Evolutionary conservation across 2,888 invertebrate genomes (phyloP).

Genomic region (Stenotaenia linearis): DNA sequence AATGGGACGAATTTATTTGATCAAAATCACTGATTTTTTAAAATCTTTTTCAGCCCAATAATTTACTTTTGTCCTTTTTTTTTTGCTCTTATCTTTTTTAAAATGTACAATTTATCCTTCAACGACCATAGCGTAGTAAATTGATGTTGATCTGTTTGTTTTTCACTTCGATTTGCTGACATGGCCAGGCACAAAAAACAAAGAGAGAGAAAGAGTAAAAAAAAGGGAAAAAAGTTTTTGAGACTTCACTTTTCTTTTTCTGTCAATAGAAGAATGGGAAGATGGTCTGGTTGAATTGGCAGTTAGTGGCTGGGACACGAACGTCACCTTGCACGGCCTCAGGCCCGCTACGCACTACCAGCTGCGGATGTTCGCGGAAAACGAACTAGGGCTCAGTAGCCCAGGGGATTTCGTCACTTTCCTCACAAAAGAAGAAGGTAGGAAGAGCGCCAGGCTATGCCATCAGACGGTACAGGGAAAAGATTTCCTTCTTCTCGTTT

Average conservation of each 20-base stretch:
- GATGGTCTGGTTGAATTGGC: slow-evolving; percentile 30
- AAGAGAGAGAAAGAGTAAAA: neutral
- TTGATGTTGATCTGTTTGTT: neutral
- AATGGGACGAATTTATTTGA: no score
- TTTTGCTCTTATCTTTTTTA: neutral
- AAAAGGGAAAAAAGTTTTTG: slow-evolving; percentile 35
- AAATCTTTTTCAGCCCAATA: no score
- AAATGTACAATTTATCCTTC: neutral
- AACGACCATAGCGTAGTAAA: neutral
- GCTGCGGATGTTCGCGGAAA: slow-evolving; percentile 45
- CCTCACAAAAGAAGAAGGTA: slow-evolving; percentile 46
- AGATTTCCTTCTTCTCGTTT: neutral
- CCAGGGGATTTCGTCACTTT: slow-evolving; percentile 43
- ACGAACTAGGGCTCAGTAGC: slow-evolving; percentile 45
- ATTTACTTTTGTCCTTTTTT: neutral
- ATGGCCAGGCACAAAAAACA: neutral
- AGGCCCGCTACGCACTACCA: slow-evolving; percentile 46
- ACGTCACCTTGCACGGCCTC: slow-evolving; percentile 38
- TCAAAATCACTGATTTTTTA: no score
- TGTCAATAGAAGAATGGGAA: slow-evolving; percentile 29
- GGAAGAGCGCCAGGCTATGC: neutral
- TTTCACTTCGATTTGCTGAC: slow-evolving; percentile 4
- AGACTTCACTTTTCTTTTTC: neutral
- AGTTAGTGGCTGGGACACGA: slow-evolving; percentile 31
- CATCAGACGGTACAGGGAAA: slow-evolving; percentile 1